Base-by-base conservation (phyloP, 2,888 invertebrate species). In the Phlogophora meticulosa region DNA sequence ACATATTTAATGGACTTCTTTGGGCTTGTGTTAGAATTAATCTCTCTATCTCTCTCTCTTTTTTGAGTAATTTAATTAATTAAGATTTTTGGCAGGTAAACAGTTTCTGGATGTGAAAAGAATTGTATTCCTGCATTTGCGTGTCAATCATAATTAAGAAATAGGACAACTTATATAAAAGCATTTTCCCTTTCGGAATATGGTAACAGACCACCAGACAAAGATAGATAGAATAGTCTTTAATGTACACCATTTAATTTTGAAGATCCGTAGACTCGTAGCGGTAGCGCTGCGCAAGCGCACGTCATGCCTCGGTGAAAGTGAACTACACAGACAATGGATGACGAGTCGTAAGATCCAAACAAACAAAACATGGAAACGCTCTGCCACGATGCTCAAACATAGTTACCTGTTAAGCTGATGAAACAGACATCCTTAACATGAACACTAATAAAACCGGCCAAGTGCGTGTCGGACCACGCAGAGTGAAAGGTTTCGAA, bases 301-400 rank as follows among this genome's bases (percentile, higher is more conserved):
- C 83, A 80, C 86, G 87, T 89, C 87, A 89, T 85, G 88, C 81
- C 76, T 32, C 51, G 86, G 92, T 85, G 93, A 93, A 93, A 93
- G 93, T 92, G 85, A 87, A 88, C 77, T 84, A 72, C 74, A 78
- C 83, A 80, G 80, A 91, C 91, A 91, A 92, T 89, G 81, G 86
- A 85, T 85, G 84, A 83, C 78, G 69, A 87, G 85, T 86, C 82
- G 84, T 83, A 85, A 85, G 83, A 85, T 77, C 79, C 81, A 80
- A 84, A 85, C 63, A 68, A 71, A 85, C 83, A 82, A 83, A 84
- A 89, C 85, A 88, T 77, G 85, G 88, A 88, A 85, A 83, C 70
- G 80, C 83, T 82, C 69, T 72, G 67, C 75, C 72, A 60, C 60
- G 68, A 63, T 61, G 71, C 78, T 78, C 78, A 77, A 82, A 70